Percentiles rank a stretch among this genome's conserved stretches.
These are phyloP conservation scores for Accipiter cooperii DNA, from an alignment of 2,113 vertebrate species.

Conservation along the genomic window DNA sequence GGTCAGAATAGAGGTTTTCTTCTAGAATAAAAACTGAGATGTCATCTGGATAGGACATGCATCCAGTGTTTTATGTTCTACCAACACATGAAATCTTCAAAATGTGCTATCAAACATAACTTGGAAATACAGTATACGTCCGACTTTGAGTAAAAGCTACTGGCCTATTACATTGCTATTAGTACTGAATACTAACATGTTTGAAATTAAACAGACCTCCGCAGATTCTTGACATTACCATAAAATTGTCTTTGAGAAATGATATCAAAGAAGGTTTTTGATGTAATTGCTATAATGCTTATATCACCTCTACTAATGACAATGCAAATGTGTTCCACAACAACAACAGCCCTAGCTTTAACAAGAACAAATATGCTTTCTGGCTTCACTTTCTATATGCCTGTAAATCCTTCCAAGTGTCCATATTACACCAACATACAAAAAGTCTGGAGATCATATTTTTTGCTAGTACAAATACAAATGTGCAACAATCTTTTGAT, in stretches of 20 bases:
- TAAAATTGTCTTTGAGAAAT: background rate
- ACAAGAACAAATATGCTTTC: background rate
- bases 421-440: background rate
- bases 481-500: background rate
- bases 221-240: background rate
- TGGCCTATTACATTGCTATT: background rate
- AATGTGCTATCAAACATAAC: background rate
- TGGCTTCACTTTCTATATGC: background rate
- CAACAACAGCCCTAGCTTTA: background rate
- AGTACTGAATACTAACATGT: background rate
- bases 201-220: background rate
- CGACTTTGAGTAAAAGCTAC: background rate
- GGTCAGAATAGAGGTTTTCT: background rate
- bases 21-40: background rate
- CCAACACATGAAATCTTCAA: background rate
- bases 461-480: background rate
- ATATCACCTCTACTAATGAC: background rate
- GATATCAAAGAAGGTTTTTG: background rate
- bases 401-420: background rate
- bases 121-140: background rate
- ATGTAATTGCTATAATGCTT: background rate
- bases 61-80: background rate
- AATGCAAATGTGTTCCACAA: background rate
- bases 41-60: background rate
- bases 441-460: background rate